Evolutionary conservation across 2,797 vertebrate species (phyloP), one percentile per base, ranked within the genome.

Genomic region (Phrynocephalus guinanensis): DNA sequence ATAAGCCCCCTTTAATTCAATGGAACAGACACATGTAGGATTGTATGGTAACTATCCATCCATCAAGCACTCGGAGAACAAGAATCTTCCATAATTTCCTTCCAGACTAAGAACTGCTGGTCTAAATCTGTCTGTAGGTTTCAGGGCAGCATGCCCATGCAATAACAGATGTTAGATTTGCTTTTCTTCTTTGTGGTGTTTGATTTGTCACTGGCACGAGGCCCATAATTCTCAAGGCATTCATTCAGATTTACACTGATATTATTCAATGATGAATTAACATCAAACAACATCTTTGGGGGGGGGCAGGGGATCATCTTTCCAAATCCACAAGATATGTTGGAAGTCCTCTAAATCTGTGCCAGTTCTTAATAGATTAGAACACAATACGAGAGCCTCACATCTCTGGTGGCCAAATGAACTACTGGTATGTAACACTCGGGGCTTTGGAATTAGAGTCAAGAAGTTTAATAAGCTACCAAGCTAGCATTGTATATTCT

Each of bases 331-430:
- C 48, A 18, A n/a, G 70, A 50, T 30, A 11, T 5, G 76, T 48
- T 50, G 60, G 94, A 56, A 91, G 93, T 89, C 38, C 38, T 44
- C 38, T 15, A 38, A 87, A 26, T 78, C 15, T 9, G 83, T n/a
- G 68, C 3, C 28, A 2, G 10, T n/a, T n/a, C 56, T 63, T 82
- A 60, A 9, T 68, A 78, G 88, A 60, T 71, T 66, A 83, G 66
- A 72, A 78, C 28, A 77, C 5, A 84, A 66, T 73, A 82, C 80
- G 9, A 52, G 76, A 77, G 28, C 15, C 26, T 78, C 48, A 78
- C 15, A 78, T 28, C 22, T 24, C 52, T 16, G 28, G 24, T 52
- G 48, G 24, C 76, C 48, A 52, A 73, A 72, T 84, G 87, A 83
- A 91, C 89, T 84, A 0, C 0, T 66, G n/a, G 60, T 56, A 60